Evolutionary conservation across 2,797 vertebrate species (phyloP), one percentile per base, ranked within the genome.

Genomic region (Clarias pachynema): DNA sequence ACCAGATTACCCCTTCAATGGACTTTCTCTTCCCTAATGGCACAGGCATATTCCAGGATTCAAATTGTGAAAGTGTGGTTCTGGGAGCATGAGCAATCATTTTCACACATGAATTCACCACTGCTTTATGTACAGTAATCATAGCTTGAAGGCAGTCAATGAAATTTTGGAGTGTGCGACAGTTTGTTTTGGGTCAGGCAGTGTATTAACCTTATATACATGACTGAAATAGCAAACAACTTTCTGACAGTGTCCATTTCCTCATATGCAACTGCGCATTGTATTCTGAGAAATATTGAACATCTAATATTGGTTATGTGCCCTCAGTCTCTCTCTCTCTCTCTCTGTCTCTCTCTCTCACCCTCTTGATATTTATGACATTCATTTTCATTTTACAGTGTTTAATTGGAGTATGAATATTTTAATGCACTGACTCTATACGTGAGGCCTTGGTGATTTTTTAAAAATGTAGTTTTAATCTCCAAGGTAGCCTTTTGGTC

Each of bases 401-500:
- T 94, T 94, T 95, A 96, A 96, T 95, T 94, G 93, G 90, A 91
- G 83, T 93, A 95, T 96, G 83, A 95, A 96, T 95, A 95, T 95
- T 95, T 95, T 93, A 96, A 93, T 93, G 90, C 93, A 92, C 91
- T 93, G 86, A 84, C 85, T 85, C 88, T 85, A 91, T 89, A 66
- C 86, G 86, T 89, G 90, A 89, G 88, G 89, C 89, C 86, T 89
- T 88, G 90, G 91, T 90, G 88, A 81, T 80, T 70, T 89, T 85
- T 85, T 78, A 88, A 90, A 90, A 90, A 91, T 92, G 90, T 90
- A 86, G 89, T 89, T 87, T 91, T 89, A 88, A 89, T 83, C 84
- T 81, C 79, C 40, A 81, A 81, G 79, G 79, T 81, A 81, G 79
- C 10, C 26, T 56, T 81, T 81, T 81, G 79, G 79, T 68, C 40